phyloP scores from a whole-genome alignment of 2,113 vertebrate species.

The Lathamus discolor region DNA sequence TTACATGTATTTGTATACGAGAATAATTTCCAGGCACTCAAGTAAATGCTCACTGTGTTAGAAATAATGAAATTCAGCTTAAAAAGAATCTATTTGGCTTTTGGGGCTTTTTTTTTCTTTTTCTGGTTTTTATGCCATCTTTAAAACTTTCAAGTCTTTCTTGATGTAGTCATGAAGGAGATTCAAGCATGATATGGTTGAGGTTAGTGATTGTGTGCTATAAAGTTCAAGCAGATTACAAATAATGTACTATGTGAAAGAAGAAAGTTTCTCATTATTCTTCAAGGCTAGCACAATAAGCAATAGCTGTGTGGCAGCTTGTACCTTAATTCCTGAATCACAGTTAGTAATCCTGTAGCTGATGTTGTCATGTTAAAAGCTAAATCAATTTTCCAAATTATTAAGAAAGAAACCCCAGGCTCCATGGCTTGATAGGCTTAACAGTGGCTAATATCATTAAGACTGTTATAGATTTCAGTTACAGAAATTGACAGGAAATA shows the following conservation, averaged over 20 bases:
- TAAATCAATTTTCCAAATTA: conserved; percentile 63
- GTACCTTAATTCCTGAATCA: conserved; percentile 29
- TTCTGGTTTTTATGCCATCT: neutral
- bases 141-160: neutral
- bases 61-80: neutral
- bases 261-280: conserved; percentile 33
- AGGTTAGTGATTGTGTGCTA: neutral
- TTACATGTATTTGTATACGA: neutral
- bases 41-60: neutral
- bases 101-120: neutral
- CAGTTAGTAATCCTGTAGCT: conserved; percentile 31
- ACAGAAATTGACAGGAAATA: conserved; percentile 26
- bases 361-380: conserved; percentile 44
- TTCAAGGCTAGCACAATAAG: neutral
- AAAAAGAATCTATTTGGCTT: neutral
- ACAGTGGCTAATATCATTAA: conserved; percentile 43
- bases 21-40: neutral
- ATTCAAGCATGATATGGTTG: neutral
- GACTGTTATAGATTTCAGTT: conserved; percentile 34
- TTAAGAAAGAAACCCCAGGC: neutral
- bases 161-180: neutral
- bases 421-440: conserved; percentile 30
- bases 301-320: neutral
- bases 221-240: conserved; percentile 19
- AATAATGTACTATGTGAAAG: neutral